Evolutionary conservation across 2,113 vertebrate genomes (phyloP), one percentile per base, ranked within the genome.

Genomic region (Casuarius casuarius): DNA sequence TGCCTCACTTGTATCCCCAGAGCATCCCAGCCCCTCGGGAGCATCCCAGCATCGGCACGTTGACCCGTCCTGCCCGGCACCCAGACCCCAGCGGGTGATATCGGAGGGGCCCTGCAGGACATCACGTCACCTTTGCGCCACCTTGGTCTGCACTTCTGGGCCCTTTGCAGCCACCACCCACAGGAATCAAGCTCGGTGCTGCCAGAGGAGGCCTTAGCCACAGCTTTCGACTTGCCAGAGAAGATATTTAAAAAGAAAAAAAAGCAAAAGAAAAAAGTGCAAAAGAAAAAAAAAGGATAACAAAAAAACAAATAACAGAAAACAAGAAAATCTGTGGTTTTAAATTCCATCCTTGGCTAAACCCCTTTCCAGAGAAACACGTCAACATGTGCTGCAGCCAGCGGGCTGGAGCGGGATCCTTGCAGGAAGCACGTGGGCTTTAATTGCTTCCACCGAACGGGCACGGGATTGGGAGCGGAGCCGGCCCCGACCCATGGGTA

Each of bases 381-480:
- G 8, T 8, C 28, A 13, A 7, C 58, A 26, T 48, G 48, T 4
- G 22, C 63, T 33, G 58, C 66, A 14, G 67, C 42, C 87, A n/a
- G 49, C 3, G 20, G 40, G 42, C 22, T 20, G 48, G 40, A 29
- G 65, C 10, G 7, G n/a, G 67, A 21, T 66, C 42, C 66, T 44
- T 5, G 1, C 28, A 12, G 23, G 20, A 13, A 28, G 12, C 23
- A 9, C 0, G 5, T 3, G 46, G 49, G 26, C 1, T 35, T 67
- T 28, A 25, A 52, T 40, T 77, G 72, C 40, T 33, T n/a, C 61
- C 44, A 4, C 31, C 31, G 4, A 0, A 17, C 5, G 42, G 51
- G 49, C 33, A 58, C 71, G 3, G 48, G 11, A 33, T 9, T 7
- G 51, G 71, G 70, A 74, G 48, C 4, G 5, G 61, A 15, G 38